Evolutionary conservation across 2,888 invertebrate species (phyloP).

Genomic region (Synanthedon myopaeformis): DNA sequence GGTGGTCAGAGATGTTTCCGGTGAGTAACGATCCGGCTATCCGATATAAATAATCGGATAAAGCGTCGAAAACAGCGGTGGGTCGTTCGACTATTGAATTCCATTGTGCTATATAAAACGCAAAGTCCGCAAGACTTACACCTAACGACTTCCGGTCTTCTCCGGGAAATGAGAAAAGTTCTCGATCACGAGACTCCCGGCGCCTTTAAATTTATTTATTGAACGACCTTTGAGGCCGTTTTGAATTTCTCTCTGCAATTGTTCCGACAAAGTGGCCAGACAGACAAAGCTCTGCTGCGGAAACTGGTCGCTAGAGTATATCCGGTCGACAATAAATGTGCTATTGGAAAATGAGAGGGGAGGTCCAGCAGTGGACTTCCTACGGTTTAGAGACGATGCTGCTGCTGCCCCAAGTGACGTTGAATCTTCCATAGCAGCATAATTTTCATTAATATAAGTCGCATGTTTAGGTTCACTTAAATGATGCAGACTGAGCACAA

Average conservation of each 20-base stretch:
- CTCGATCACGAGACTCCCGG: conserved; percentile 2
- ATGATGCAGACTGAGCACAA: too few species aligned
- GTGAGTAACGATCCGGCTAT: neutral
- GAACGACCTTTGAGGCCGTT: conserved; percentile 14
- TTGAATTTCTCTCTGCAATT: conserved; percentile 8
- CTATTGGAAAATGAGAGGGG: neutral
- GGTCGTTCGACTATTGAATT: neutral
- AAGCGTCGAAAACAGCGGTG: neutral
- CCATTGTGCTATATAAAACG: neutral
- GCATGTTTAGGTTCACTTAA: too few species aligned
- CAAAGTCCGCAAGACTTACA: neutral
- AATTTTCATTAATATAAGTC: too few species aligned
- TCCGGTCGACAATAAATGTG: neutral
- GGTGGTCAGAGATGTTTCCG: too few species aligned
- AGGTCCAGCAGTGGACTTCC: too few species aligned
- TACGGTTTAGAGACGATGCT: too few species aligned
- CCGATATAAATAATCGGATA: neutral
- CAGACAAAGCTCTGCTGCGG: neutral
- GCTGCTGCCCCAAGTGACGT: too few species aligned
- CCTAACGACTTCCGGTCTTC: conserved; percentile 5
- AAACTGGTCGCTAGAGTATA: neutral
- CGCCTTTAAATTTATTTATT: conserved; percentile 13
- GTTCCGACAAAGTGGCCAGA: neutral
- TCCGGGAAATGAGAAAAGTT: conserved; percentile 21
- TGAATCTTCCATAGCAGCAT: too few species aligned